Conservation (phyloP, 2,113 vertebrate species). For the Poeciliopsis turrubarensis region DNA sequence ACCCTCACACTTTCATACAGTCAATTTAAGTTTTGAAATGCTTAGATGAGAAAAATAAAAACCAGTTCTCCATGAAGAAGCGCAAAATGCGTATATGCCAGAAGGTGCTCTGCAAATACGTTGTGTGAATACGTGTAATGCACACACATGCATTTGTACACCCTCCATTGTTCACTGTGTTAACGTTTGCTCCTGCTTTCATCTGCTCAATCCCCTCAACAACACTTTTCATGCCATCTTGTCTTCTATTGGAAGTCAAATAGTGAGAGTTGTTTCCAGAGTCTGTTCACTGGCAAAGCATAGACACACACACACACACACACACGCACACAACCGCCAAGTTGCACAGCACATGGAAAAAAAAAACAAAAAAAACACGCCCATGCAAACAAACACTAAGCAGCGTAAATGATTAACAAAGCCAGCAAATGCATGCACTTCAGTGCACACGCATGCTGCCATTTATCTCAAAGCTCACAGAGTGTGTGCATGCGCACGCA, state of each 20-base stretch:
- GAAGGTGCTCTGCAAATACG: background rate
- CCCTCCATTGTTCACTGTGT: constrained; percentile 9
- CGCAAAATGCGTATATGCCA: constrained; percentile 4
- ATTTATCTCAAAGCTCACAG: constrained; percentile 25
- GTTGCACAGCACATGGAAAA: constrained; percentile 18
- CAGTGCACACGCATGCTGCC: constrained; percentile 8
- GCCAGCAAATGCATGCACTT: constrained; percentile 15
- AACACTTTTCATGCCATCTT: constrained; percentile 19
- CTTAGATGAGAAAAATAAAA: constrained; percentile 23
- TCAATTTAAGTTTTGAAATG: constrained; percentile 39
- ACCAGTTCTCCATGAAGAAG: constrained; percentile 2
- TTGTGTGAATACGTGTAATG: constrained; percentile 13
- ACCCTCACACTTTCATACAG: constrained; percentile 9
- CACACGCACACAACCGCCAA: constrained; percentile 31
- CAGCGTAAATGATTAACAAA: constrained; percentile 53
- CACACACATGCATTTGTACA: constrained; percentile 28
- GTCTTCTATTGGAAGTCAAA: constrained; percentile 49
- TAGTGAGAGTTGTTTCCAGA: constrained; percentile 53
- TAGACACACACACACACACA: constrained; percentile 33
- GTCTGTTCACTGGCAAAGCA: constrained; percentile 47
- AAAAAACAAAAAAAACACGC: constrained; percentile 24
- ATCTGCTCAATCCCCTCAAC: constrained; percentile 10
- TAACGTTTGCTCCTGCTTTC: constrained; percentile 11
- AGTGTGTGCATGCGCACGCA: constrained; percentile 17
- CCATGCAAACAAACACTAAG: constrained; percentile 43